phyloP scores from a whole-genome alignment of 2,888 invertebrate genomes.

The Limenitis camilla region DNA sequence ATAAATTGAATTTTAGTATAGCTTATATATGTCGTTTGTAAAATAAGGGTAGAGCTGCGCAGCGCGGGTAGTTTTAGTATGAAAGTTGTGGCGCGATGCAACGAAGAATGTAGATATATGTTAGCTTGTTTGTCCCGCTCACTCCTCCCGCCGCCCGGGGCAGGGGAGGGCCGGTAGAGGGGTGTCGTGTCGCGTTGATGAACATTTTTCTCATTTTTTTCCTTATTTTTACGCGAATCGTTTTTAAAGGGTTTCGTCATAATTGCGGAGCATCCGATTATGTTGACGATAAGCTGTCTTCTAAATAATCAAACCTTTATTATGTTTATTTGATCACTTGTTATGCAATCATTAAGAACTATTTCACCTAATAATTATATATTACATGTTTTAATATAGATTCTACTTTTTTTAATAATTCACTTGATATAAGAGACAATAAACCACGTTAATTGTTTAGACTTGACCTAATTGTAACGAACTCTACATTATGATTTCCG shows the following conservation, averaged over 20 bases:
- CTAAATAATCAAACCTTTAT: conserved; percentile 11
- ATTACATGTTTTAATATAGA: background rate
- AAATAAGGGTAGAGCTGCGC: conserved; percentile 42
- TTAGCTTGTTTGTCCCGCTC: conserved; percentile 41
- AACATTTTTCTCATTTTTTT: conserved; percentile 74
- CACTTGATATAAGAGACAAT: no score
- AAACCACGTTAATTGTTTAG: no score
- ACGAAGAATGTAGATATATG: conserved; percentile 41
- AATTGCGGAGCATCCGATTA: conserved; percentile 70
- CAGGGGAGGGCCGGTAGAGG: conserved; percentile 43
- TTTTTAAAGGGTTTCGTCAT: conserved; percentile 75
- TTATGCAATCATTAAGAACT: background rate
- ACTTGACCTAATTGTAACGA: no score
- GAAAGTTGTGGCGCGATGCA: conserved; percentile 70
- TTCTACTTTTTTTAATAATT: background rate
- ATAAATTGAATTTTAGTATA: conserved; percentile 12
- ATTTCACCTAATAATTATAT: no score
- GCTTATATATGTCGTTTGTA: conserved; percentile 33
- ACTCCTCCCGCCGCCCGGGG: conserved; percentile 63
- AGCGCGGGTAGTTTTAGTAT: conserved; percentile 71
- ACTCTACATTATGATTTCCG: no score
- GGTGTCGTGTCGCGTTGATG: conserved; percentile 73
- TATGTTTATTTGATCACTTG: conserved; percentile 8
- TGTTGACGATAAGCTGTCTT: conserved; percentile 52
- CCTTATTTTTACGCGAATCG: conserved; percentile 72